These are phyloP conservation scores for Cervus canadensis DNA, from an alignment of 2,113 vertebrate species.

Conservation along the genomic window DNA sequence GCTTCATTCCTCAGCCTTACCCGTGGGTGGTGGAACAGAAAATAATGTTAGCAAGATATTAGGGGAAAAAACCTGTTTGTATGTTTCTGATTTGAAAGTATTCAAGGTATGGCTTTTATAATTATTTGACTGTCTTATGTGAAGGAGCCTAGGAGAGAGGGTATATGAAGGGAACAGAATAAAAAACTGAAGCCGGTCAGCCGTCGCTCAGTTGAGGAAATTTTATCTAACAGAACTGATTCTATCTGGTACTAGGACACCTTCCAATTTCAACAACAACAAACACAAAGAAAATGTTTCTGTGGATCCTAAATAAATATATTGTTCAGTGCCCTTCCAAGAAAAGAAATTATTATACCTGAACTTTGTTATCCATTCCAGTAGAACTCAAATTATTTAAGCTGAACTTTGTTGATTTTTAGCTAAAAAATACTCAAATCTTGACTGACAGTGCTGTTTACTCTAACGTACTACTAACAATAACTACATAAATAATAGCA, in stretches of 20 bases:
- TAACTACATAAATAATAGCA: constrained; percentile 6
- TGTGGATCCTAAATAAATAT: background rate
- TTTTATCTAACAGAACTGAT: background rate
- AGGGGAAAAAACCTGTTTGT: background rate
- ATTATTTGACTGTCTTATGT: background rate
- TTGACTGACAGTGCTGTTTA: background rate
- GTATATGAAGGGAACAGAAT: background rate
- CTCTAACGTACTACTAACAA: background rate
- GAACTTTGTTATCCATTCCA: background rate
- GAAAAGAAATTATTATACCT: background rate
- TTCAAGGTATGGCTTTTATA: background rate
- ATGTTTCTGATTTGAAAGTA: background rate
- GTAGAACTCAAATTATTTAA: background rate
- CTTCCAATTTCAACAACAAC: background rate
- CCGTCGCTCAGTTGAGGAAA: background rate
- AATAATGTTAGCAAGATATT: background rate
- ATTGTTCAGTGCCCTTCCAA: background rate
- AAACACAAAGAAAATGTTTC: background rate
- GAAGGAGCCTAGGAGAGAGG: background rate
- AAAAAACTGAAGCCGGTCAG: background rate
- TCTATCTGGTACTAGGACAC: background rate
- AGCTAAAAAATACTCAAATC: background rate
- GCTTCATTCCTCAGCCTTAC: background rate
- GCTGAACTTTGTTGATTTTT: constrained; percentile 12
- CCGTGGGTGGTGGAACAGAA: background rate